Evolutionary conservation across 2,797 vertebrate genomes (phyloP).

Genomic region (Austrolebias charrua): DNA sequence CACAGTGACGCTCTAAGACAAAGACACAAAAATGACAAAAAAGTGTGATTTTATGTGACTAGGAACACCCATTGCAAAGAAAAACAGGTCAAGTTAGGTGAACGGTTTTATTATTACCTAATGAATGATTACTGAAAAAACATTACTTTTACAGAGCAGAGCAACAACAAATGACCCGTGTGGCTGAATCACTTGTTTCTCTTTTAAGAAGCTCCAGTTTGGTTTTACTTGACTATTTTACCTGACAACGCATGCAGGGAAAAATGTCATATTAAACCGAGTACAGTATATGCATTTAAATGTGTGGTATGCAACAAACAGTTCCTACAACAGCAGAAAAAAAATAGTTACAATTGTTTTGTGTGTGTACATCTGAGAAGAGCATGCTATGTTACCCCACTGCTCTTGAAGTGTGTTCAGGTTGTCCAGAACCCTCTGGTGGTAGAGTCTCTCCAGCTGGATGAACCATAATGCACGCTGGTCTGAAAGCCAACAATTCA

Average conservation of each 20-base stretch:
- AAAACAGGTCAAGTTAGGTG: not conserved
- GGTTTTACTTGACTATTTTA: too few species aligned
- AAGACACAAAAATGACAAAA: slow-evolving; percentile 14
- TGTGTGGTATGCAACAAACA: not conserved
- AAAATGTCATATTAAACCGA: not conserved
- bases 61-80: not conserved
- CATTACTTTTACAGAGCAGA: not conserved
- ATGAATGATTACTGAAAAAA: too few species aligned
- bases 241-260: not conserved
- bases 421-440: slow-evolving; percentile 91
- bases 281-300: too few species aligned
- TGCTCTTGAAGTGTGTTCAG: slow-evolving; percentile 88
- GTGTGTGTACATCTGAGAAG: slow-evolving; percentile 16
- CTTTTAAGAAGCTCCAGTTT: not conserved
- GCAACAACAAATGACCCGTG: not conserved
- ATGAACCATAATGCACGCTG: slow-evolving; percentile 90
- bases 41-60: not conserved
- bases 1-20: slow-evolving; percentile 83
- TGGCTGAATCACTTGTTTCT: not conserved
- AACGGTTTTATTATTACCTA: too few species aligned
- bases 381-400: slow-evolving; percentile 81
- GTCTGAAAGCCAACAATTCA: slow-evolving; percentile 80
- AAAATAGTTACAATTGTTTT: not conserved
- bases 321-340: not conserved
- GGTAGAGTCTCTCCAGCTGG: slow-evolving; percentile 91